These are phyloP conservation scores for Dendrolimus kikuchii DNA, from an alignment of 1,140 invertebrate species.

Conservation along the genomic window DNA sequence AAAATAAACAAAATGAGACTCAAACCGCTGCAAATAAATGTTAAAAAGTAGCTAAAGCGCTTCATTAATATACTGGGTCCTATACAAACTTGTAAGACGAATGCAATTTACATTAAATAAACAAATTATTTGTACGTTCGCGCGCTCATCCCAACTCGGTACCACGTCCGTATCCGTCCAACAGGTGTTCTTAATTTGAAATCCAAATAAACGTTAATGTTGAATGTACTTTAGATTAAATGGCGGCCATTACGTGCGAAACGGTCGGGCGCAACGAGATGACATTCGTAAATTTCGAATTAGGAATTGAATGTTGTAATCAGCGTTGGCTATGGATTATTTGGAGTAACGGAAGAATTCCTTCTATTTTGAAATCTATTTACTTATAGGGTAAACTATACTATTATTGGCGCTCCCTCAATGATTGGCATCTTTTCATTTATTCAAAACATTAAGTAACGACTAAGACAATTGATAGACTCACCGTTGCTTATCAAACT, in stretches of 20 bases:
- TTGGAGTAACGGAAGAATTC: no score
- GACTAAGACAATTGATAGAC: no score
- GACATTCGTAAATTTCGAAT: slow-evolving; percentile 2
- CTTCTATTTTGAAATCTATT: no score
- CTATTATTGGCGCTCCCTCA: no score
- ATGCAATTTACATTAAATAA: slow-evolving; percentile 46
- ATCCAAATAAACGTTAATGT: slow-evolving; percentile 42
- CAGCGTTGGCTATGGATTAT: no score
- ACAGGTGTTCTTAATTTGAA: slow-evolving; percentile 53
- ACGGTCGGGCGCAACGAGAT: slow-evolving; percentile 8
- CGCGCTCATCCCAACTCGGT: slow-evolving; percentile 1
- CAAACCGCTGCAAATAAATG: slow-evolving; percentile 5
- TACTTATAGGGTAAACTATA: no score
- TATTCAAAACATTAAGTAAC: no score
- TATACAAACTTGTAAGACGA: slow-evolving; percentile 14
- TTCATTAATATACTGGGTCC: slow-evolving; percentile 15
- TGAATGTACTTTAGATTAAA: slow-evolving; percentile 24
- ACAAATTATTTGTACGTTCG: slow-evolving; percentile 38
- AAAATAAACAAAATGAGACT: not conserved
- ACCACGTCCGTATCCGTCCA: slow-evolving; percentile 18
- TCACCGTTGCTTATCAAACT: no score
- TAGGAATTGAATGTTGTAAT: not conserved
- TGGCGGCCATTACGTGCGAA: slow-evolving; percentile 24
- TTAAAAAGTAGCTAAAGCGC: slow-evolving; percentile 12
- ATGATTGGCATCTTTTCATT: no score